Evolutionary conservation across 2,797 vertebrate genomes (phyloP).

Genomic region (Peromyscus nudipes): DNA sequence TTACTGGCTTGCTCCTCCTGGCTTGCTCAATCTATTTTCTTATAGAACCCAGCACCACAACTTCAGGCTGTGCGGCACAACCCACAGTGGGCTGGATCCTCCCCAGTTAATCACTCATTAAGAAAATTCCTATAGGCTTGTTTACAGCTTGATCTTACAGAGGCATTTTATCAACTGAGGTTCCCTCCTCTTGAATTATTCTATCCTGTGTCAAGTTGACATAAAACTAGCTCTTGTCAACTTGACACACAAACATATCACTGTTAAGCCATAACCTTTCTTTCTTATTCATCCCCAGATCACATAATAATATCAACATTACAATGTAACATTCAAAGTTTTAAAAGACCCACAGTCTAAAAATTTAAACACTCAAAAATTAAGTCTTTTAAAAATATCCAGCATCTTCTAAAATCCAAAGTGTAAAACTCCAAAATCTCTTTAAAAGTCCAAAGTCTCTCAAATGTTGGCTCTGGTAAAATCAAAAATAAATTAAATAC

Average conservation of each 20-base stretch:
- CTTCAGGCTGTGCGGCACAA: neutral
- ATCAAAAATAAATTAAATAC: neutral
- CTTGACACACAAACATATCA: neutral
- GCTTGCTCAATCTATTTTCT: neutral
- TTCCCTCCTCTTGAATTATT: neutral
- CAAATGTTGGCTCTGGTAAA: neutral
- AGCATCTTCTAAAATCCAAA: neutral
- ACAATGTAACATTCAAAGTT: neutral
- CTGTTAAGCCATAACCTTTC: neutral
- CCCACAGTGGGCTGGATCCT: neutral
- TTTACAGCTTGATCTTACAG: neutral
- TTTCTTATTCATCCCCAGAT: neutral
- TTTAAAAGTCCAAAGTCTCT: neutral
- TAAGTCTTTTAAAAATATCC: neutral
- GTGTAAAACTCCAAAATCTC: neutral
- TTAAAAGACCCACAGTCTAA: neutral
- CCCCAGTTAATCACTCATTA: neutral
- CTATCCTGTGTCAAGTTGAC: neutral
- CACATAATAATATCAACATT: neutral
- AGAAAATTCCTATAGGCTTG: neutral
- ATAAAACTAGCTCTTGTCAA: neutral
- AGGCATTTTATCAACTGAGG: neutral
- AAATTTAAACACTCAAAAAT: neutral
- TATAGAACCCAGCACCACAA: neutral
- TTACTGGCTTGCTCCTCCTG: neutral